Evolutionary conservation across 1,140 invertebrate species (phyloP).

Genomic region (Zaprionus capensis): DNA sequence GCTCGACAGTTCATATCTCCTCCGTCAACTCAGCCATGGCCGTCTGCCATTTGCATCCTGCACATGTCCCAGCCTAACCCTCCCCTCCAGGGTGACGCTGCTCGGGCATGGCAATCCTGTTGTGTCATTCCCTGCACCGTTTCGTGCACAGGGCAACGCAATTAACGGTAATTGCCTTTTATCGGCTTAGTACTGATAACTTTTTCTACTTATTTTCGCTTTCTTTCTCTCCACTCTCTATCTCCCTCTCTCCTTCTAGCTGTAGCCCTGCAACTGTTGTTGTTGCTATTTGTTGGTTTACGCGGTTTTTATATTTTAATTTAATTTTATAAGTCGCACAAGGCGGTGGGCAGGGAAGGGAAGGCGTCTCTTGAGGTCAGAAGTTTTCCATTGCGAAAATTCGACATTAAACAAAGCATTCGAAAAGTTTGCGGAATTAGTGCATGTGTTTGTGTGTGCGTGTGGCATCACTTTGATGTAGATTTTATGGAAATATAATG

Average conservation of each 20-base stretch:
- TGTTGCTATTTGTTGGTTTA: conserved; percentile 74
- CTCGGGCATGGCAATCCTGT: conserved; percentile 46
- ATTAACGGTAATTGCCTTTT: conserved; percentile 83
- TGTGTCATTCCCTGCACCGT: conserved; percentile 55
- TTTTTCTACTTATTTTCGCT: conserved; percentile 41
- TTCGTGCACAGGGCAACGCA: conserved; percentile 71
- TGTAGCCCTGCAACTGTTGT: conserved; percentile 24
- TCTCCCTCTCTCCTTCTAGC: conserved; percentile 24
- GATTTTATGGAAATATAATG: conserved; percentile 50
- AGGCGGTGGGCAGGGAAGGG: not conserved
- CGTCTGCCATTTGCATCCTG: conserved; percentile 68
- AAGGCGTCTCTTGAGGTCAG: conserved; percentile 30
- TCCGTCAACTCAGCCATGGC: conserved; percentile 16
- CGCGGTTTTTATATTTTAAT: conserved; percentile 82
- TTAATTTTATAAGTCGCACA: conserved; percentile 77
- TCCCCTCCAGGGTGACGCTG: conserved; percentile 4
- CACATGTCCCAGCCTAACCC: conserved; percentile 46
- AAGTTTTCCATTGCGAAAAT: conserved; percentile 72
- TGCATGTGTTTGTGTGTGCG: conserved; percentile 34
- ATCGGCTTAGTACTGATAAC: conserved; percentile 81
- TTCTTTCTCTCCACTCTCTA: not conserved
- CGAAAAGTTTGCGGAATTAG: conserved; percentile 54
- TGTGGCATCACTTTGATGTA: conserved; percentile 68
- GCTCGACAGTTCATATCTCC: conserved; percentile 66
- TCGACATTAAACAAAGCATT: conserved; percentile 71